phyloP scores from a whole-genome alignment of 64 coral and sea anemone species.

The Anthopleura sola region DNA sequence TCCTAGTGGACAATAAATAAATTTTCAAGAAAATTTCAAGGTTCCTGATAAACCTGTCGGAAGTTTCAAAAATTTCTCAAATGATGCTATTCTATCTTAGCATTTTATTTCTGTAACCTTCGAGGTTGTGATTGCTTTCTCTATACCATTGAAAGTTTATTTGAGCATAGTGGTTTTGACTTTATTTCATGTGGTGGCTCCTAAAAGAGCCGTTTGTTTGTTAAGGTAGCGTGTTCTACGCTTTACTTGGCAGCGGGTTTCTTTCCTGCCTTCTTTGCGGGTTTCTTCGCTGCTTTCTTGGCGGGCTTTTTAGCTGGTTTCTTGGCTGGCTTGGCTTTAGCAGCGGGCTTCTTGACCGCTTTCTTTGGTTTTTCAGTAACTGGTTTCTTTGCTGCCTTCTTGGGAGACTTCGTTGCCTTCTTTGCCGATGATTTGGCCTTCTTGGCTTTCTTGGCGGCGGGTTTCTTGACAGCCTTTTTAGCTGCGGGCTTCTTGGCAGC shows the following conservation, averaged over 20 bases:
- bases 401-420: slow-evolving; percentile 10
- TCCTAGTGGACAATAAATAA: no score
- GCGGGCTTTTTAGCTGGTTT: slow-evolving; percentile 21
- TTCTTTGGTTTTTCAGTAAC: neutral
- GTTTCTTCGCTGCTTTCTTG: slow-evolving; percentile 6
- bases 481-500: slow-evolving; percentile 13
- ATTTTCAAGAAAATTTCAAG: no score
- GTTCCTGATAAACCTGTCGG: no score
- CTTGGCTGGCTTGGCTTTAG: neutral
- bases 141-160: no score
- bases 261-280: neutral
- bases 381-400: slow-evolving; percentile 8
- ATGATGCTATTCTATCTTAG: no score
- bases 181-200: slow-evolving; percentile 34
- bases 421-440: neutral
- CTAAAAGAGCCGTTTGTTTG: slow-evolving; percentile 51
- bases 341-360: neutral
- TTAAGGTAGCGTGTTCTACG: neutral
- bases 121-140: no score
- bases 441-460: slow-evolving; percentile 3
- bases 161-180: neutral
- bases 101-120: no score
- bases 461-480: slow-evolving; percentile 2
- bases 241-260: neutral
- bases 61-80: no score